Conservation (phyloP, 2,888 invertebrate species). For the Meteorus cinctellus region DNA sequence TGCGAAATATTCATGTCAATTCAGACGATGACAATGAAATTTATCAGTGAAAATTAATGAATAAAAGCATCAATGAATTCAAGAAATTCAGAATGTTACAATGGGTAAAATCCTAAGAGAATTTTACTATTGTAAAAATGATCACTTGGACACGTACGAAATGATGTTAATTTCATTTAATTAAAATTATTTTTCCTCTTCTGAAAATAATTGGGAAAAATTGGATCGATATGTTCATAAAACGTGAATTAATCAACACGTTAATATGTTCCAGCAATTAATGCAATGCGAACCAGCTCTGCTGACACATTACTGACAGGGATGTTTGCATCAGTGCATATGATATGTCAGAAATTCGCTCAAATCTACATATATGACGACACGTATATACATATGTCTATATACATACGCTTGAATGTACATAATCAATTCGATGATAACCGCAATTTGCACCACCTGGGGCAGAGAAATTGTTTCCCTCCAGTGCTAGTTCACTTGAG, state of each 20-base stretch:
- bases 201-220: not conserved
- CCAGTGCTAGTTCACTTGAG: not conserved
- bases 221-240: not conserved
- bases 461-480: conserved; percentile 26
- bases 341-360: not conserved
- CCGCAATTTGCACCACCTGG: conserved; percentile 32
- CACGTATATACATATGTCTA: not conserved
- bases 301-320: not conserved
- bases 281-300: not conserved
- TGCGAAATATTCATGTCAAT: too few relatives aligned
- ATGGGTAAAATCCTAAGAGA: too few relatives aligned
- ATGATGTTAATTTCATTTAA: too few relatives aligned
- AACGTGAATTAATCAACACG: not conserved
- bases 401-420: not conserved
- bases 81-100: too few relatives aligned
- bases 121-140: too few relatives aligned
- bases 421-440: conserved; percentile 50
- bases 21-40: too few relatives aligned
- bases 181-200: not conserved
- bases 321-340: conserved; percentile 1
- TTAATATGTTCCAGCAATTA: not conserved
- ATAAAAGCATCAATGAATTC: too few relatives aligned
- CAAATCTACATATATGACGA: not conserved
- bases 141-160: too few relatives aligned
- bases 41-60: too few relatives aligned